Percentiles rank a stretch among this genome's conserved stretches.
Conservation (phyloP, 2,888 invertebrate species). For the Eupsilia transversa region DNA sequence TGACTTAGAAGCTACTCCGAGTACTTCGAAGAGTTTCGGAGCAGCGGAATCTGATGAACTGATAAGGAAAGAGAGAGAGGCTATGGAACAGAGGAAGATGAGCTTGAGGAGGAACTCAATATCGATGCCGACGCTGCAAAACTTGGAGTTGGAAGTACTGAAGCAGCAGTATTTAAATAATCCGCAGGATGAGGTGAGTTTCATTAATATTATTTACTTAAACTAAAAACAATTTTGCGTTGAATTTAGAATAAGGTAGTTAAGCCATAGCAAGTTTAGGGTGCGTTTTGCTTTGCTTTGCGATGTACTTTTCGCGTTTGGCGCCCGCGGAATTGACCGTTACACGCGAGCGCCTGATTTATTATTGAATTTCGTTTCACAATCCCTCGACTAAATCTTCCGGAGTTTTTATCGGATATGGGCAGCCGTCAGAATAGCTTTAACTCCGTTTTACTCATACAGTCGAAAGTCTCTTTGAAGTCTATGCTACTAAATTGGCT, state of each 20-base stretch:
- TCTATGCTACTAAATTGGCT: neutral
- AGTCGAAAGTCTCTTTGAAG: neutral
- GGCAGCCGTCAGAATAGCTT: neutral
- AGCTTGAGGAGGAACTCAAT: slow-evolving; percentile 92
- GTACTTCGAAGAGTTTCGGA: slow-evolving; percentile 78
- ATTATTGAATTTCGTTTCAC: slow-evolving; percentile 6
- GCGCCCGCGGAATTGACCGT: neutral
- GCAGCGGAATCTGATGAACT: slow-evolving; percentile 78
- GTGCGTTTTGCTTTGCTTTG: neutral
- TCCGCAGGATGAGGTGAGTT: slow-evolving; percentile 82
- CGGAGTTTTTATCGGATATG: neutral
- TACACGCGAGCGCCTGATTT: slow-evolving; percentile 11
- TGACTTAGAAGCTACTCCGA: slow-evolving; percentile 75
- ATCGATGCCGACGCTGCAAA: slow-evolving; percentile 93
- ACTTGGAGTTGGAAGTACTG: slow-evolving; percentile 91
- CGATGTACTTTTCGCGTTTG: neutral
- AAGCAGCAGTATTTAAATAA: slow-evolving; percentile 83
- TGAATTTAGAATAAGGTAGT: neutral
- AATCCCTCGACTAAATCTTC: neutral
- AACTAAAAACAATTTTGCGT: neutral
- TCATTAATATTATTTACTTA: neutral
- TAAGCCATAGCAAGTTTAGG: neutral
- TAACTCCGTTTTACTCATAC: neutral
- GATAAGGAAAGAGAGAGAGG: slow-evolving; percentile 78
- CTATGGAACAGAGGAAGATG: slow-evolving; percentile 75